Base-by-base conservation (phyloP, 2,113 vertebrate species). In the Salvelinus sp. region DNA sequence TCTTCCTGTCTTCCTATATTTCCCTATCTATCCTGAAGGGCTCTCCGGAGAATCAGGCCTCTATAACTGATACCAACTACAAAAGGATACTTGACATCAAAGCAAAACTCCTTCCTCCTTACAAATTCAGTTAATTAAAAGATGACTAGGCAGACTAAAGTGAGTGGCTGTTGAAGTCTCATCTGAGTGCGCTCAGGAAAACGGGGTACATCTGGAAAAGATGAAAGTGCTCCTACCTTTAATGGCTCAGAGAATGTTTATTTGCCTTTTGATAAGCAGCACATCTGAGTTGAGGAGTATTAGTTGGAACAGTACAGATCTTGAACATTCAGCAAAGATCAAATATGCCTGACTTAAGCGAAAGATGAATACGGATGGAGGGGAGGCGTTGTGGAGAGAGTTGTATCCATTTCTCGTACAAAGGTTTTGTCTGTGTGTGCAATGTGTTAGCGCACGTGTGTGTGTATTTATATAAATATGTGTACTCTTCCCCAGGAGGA, bases 401-500 rank as follows among this genome's bases (percentile, higher is more conserved):
- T 6, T 20, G 18, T 28, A 16, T 67, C 65, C 65, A 33, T 68
- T 20, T 7, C 20, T 38, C 16, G 14, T 38, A 20, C 3, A 0
- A 5, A 38, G 18, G 30, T 33, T 68, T 20, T 9, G 38, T 71
- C 23, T 71, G 48, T 57, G 69, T 71, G 47, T 20, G 23, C 54
- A 48, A 38, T 38, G 38, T 38, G 38, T 9, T 38, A 38, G 38
- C 0, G 20, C 38, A 38, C 3, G n/a, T 48, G 69, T 20, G 5
- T 30, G 25, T 47, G 12, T 44, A 27, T 73, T 30, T 47, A 28
- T 16, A 16, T 27, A 30, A 58, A 48, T 57, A 6, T 76, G 13
- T 67, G 33, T 48, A 5, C 12, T 81, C 79, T 77, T 70, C 10
- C 72, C 44, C 60, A 98, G 96, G 96, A 95, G 76, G 96, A 97